Evolutionary conservation across 2,888 invertebrate species (phyloP), one percentile per base, ranked within the genome.

Genomic region (Andrena flavipes): DNA sequence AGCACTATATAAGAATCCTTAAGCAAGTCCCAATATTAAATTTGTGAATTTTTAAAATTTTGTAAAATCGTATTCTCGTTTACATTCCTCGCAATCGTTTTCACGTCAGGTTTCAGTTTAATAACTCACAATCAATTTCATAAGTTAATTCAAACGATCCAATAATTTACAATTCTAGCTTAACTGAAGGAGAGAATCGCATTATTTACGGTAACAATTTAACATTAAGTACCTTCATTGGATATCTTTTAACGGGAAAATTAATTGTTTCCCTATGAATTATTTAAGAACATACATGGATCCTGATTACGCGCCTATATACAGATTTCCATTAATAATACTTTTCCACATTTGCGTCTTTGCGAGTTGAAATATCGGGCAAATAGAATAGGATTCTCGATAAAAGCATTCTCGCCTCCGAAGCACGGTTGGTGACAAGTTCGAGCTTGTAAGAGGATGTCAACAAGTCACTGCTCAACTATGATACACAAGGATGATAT

Each of bases 231-330:
- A 30, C 30, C 33, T 33, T 13, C 49, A 59, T 16, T 29, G 8
- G n/a, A n/a, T 76, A 73, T 59, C 54, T 26, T 59, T 56, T 49
- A 72, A 64, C 29, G 49, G 48, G 13, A 73, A 64, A 62, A 54
- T 73, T 74, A 76, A 74, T 73, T 65, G 10, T 65, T 23, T 10
- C 26, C 59, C 48, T 64, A 64, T 69, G 35, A 79, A 79, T 79
- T 79, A 69, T 69, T 79, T 56, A 78, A 49, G 10, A 62, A 42
- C 23, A 54, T 7, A 54, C 35, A 8, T 2, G n/a, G 20, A n/a
- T 54, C 13, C 23, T 49, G 26, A 8, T 30, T 62, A 29, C 8
- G 2, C 2, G 20, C 6, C 8, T 2, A 6, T 20, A 20, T 20
- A 20, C 8, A 51, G n/a, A 51, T 0, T 7, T 51, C 51, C 42